These are phyloP conservation scores for Eubasilissa splendida DNA, from an alignment of 2,888 invertebrate genomes.

Conservation along the genomic window DNA sequence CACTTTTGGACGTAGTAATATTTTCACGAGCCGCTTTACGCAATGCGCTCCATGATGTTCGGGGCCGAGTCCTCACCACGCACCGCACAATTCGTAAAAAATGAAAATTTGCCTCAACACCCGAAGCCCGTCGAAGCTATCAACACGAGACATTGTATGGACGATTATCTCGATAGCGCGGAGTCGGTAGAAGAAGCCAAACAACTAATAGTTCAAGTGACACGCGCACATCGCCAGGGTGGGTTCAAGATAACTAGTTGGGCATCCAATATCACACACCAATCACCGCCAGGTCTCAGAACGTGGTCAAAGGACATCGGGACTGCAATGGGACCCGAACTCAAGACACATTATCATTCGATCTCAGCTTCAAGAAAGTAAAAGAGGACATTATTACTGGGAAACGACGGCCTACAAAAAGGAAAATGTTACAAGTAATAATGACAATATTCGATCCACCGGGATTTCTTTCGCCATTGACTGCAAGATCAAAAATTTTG, in stretches of 20 bases:
- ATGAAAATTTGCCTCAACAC: neutral
- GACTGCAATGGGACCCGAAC: neutral
- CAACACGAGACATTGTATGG: neutral
- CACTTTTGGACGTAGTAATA: too few relatives aligned
- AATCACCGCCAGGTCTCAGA: neutral
- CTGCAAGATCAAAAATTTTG: neutral
- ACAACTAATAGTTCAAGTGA: neutral
- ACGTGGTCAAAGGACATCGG: neutral
- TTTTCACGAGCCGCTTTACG: too few relatives aligned
- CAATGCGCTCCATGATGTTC: neutral
- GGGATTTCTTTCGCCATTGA: neutral
- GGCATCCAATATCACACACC: neutral
- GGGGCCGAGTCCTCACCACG: neutral
- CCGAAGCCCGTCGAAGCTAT: neutral
- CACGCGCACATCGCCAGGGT: neutral
- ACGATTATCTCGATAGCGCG: neutral
- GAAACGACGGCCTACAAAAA: neutral
- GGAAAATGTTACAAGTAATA: neutral
- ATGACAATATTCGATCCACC: neutral
- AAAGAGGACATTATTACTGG: neutral
- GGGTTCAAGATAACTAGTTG: slow-evolving; percentile 4
- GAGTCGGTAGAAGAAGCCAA: neutral
- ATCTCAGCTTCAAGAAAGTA: neutral
- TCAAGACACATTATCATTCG: neutral
- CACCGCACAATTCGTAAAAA: neutral